Percentiles rank a stretch among this genome's conserved stretches.
Evolutionary conservation across 2,113 vertebrate genomes (phyloP).

Genomic region (Lathamus discolor): DNA sequence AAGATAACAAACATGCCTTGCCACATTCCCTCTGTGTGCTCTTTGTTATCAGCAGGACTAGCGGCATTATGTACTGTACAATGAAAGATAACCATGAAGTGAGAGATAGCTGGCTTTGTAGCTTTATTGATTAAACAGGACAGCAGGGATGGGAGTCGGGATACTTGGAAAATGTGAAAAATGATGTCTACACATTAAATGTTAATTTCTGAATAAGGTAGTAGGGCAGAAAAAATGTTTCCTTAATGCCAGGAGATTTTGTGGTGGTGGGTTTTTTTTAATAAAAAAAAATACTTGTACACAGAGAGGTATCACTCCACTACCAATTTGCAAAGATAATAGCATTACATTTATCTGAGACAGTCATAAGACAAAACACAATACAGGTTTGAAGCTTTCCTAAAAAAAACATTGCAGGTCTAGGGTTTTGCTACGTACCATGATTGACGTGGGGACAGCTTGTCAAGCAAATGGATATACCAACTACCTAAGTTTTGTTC

Average conservation of each 20-base stretch:
- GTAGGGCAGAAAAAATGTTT: background rate
- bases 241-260: background rate
- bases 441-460: background rate
- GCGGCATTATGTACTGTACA: constrained; percentile 57
- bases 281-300: background rate
- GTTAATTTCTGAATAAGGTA: constrained; percentile 31
- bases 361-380: background rate
- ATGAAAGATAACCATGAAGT: constrained; percentile 63
- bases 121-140: constrained; percentile 71
- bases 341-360: background rate
- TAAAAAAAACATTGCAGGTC: background rate
- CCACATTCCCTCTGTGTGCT: constrained; percentile 54
- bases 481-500: background rate
- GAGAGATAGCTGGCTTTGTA: constrained; percentile 64
- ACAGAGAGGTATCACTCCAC: background rate
- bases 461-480: background rate
- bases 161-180: constrained; percentile 33
- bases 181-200: constrained; percentile 29
- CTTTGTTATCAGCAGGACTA: constrained; percentile 67
- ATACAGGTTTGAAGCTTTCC: background rate
- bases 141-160: constrained; percentile 10
- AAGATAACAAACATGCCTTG: constrained; percentile 62
- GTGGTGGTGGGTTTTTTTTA: background rate
- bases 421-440: background rate
- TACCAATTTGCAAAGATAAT: background rate